phyloP scores from a whole-genome alignment of 2,888 invertebrate genomes.

The Drosophila algonquin region DNA sequence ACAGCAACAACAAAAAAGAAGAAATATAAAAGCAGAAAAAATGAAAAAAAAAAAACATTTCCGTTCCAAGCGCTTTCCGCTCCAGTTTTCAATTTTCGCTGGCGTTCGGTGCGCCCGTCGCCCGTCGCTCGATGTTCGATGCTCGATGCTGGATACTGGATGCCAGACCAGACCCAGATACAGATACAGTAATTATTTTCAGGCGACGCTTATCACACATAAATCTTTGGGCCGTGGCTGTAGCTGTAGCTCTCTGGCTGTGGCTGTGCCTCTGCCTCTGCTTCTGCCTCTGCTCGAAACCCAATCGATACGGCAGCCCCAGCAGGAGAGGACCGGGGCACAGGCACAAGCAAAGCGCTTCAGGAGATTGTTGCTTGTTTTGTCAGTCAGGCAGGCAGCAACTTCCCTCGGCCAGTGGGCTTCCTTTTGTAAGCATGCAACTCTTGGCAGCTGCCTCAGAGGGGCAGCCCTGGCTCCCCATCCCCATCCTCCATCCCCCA shows the following conservation, averaged over 20 bases:
- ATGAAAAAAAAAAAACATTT: constrained; percentile 63
- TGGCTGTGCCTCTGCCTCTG: constrained; percentile 10
- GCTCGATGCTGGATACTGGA: background rate
- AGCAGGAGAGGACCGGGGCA: constrained; percentile 2
- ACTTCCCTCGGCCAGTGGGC: constrained; percentile 71
- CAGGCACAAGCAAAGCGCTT: background rate
- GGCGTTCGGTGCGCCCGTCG: constrained; percentile 18
- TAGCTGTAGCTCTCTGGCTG: constrained; percentile 20
- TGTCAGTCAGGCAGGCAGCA: constrained; percentile 61
- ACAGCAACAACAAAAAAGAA: constrained; percentile 1
- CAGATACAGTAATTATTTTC: constrained; percentile 76
- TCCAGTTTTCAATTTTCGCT: constrained; percentile 75
- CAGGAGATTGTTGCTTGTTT: constrained; percentile 62
- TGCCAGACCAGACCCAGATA: background rate
- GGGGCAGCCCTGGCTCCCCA: constrained; percentile 7
- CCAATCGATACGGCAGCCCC: constrained; percentile 61
- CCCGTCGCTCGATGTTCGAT: background rate
- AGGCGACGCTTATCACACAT: constrained; percentile 80
- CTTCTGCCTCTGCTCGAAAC: constrained; percentile 27
- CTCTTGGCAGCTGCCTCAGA: constrained; percentile 45
- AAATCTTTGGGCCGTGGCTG: constrained; percentile 61
- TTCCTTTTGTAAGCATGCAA: constrained; percentile 58
- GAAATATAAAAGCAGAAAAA: constrained; percentile 6
- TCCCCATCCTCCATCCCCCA: background rate
- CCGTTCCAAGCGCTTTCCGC: constrained; percentile 72